Conservation (phyloP, 2,797 vertebrate species). For the Tadarida brasiliensis region DNA sequence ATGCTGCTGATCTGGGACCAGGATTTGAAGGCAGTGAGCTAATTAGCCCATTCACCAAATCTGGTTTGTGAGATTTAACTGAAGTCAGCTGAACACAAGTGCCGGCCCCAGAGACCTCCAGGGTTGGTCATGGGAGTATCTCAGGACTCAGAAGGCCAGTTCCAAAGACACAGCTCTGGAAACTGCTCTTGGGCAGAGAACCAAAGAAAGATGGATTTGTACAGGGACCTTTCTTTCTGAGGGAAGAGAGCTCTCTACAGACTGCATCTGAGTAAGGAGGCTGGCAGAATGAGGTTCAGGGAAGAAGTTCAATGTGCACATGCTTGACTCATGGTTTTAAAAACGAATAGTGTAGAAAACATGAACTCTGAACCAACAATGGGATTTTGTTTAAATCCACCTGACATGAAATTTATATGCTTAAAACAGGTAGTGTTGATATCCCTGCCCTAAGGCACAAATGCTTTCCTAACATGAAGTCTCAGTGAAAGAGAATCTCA, state of each 20-base stretch:
- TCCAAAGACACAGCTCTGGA: not conserved
- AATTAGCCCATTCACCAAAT: constrained; percentile 5
- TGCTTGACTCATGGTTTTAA: not conserved
- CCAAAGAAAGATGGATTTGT: not conserved
- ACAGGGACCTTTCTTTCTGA: not conserved
- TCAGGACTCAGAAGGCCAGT: not conserved
- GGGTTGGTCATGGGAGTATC: not conserved
- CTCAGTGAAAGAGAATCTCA: not conserved
- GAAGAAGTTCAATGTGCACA: not conserved
- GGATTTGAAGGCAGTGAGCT: not conserved
- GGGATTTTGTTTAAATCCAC: constrained; percentile 13
- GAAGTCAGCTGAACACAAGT: not conserved
- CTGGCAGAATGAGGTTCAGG: not conserved
- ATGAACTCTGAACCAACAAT: not conserved
- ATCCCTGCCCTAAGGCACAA: not conserved
- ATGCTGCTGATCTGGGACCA: not conserved
- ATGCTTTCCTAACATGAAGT: not conserved
- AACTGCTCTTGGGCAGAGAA: not conserved
- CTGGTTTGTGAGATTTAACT: constrained; percentile 24
- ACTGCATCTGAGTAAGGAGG: not conserved
- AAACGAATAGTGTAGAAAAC: not conserved
- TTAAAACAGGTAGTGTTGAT: not conserved
- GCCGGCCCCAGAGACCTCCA: not conserved
- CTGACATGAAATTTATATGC: not conserved
- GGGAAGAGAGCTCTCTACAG: not conserved